phyloP scores from a whole-genome alignment of 92 coral and sea anemone species.

The Parazoanthus swiftii region DNA sequence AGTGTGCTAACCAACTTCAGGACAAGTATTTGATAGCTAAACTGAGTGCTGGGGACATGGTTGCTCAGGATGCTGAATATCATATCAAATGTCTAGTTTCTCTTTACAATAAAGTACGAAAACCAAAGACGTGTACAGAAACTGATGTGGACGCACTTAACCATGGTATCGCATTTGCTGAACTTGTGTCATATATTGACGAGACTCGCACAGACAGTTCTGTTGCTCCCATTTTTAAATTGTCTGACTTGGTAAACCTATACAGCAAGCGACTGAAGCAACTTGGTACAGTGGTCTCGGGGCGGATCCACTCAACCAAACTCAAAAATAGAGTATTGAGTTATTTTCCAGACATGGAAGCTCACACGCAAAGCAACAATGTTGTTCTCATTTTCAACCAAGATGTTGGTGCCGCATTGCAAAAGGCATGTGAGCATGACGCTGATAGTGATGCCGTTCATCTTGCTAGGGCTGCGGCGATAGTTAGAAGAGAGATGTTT shows the following conservation, averaged over 20 bases:
- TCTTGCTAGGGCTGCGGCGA: slow-evolving; percentile 4
- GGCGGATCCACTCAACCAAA: slow-evolving; percentile 53
- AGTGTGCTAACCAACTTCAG: slow-evolving; percentile 20
- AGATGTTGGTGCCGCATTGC: slow-evolving; percentile 35
- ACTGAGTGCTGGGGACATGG: neutral
- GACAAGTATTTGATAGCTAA: neutral
- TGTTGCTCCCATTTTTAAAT: slow-evolving; percentile 49
- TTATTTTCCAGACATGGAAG: slow-evolving; percentile 52
- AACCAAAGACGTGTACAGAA: neutral
- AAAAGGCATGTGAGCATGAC: slow-evolving; percentile 45
- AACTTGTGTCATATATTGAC: slow-evolving; percentile 48
- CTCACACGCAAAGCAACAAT: slow-evolving; percentile 43
- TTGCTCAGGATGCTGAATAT: neutral
- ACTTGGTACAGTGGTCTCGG: neutral
- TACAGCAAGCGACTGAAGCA: slow-evolving; percentile 48
- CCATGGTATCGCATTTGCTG: slow-evolving; percentile 52
- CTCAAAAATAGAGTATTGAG: slow-evolving; percentile 48
- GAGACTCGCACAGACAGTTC: slow-evolving; percentile 38
- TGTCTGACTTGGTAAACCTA: slow-evolving; percentile 44
- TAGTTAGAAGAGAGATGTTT: neutral
- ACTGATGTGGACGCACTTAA: neutral
- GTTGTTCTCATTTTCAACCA: slow-evolving; percentile 32
- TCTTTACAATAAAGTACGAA: neutral
- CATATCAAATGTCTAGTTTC: slow-evolving; percentile 4
- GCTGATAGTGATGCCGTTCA: slow-evolving; percentile 44